Percentiles rank a stretch among this genome's conserved stretches.
Conservation (phyloP, 1,140 invertebrate species). For the Megalonaias nervosa region DNA sequence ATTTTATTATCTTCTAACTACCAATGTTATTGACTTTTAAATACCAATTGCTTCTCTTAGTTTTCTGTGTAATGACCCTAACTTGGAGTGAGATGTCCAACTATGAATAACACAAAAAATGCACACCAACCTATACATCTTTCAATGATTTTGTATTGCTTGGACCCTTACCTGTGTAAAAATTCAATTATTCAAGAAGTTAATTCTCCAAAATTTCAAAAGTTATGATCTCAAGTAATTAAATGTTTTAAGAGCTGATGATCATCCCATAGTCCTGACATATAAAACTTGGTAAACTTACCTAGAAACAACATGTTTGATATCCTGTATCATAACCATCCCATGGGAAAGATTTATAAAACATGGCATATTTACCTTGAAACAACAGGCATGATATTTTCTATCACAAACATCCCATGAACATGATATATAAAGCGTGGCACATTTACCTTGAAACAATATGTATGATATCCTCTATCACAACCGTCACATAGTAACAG, state of each 20-base stretch:
- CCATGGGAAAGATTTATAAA: slow-evolving; percentile 79
- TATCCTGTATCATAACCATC: slow-evolving; percentile 98
- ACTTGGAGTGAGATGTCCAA: too few species aligned
- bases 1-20: too few species aligned
- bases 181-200: background rate
- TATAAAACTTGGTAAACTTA: slow-evolving; percentile 22
- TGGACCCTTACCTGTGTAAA: background rate
- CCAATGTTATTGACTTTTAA: too few species aligned
- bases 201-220: background rate
- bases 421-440: background rate
- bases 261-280: too few species aligned
- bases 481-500: slow-evolving; percentile 96
- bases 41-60: too few species aligned
- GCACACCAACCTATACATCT: too few species aligned
- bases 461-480: slow-evolving; percentile 98
- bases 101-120: too few species aligned
- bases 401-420: background rate
- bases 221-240: background rate
- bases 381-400: background rate
- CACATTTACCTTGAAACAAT: slow-evolving; percentile 87
- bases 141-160: too few species aligned
- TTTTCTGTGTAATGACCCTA: too few species aligned
- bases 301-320: slow-evolving; percentile 97
- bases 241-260: background rate
- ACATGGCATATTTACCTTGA: background rate